phyloP scores from a whole-genome alignment of 2,888 invertebrate genomes.

The Eupithecia insigniata region DNA sequence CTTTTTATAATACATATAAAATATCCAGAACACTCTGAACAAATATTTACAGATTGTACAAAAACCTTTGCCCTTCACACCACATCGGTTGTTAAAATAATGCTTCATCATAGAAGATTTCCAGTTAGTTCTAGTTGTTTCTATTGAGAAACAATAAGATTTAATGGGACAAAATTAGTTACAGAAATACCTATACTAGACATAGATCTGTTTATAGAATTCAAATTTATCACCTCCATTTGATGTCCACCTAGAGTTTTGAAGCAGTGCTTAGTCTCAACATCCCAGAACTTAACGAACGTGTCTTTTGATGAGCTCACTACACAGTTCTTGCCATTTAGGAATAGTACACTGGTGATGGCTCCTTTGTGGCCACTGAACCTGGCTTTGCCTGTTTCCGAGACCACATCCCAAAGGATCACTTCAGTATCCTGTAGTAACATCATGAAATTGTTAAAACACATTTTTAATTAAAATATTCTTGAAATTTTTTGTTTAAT shows the following conservation, averaged over 20 bases:
- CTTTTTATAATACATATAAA: no score
- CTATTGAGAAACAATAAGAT: background rate
- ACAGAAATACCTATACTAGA: background rate
- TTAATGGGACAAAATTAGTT: background rate
- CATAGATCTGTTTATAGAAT: background rate
- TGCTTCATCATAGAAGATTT: no score
- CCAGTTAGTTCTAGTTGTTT: background rate
- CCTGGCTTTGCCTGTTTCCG: constrained; percentile 94
- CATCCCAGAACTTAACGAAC: constrained; percentile 98
- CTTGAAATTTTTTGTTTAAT: background rate
- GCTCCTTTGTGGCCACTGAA: constrained; percentile 96
- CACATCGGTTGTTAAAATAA: no score
- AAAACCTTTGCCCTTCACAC: no score
- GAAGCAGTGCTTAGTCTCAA: constrained; percentile 97
- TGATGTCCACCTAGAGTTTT: constrained; percentile 95
- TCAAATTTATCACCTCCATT: constrained; percentile 86
- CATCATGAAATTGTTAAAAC: background rate
- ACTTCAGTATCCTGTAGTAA: constrained; percentile 93
- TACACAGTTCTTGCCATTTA: constrained; percentile 87
- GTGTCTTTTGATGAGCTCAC: constrained; percentile 96
- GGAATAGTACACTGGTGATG: constrained; percentile 92
- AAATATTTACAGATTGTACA: no score
- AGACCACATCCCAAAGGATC: constrained; percentile 97
- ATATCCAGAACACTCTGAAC: no score
- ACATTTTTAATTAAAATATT: background rate